Percentiles rank a stretch among this genome's conserved stretches.
phyloP scores from a whole-genome alignment of 1,140 invertebrate species.

The Macrotrachela quadricornifera region DNA sequence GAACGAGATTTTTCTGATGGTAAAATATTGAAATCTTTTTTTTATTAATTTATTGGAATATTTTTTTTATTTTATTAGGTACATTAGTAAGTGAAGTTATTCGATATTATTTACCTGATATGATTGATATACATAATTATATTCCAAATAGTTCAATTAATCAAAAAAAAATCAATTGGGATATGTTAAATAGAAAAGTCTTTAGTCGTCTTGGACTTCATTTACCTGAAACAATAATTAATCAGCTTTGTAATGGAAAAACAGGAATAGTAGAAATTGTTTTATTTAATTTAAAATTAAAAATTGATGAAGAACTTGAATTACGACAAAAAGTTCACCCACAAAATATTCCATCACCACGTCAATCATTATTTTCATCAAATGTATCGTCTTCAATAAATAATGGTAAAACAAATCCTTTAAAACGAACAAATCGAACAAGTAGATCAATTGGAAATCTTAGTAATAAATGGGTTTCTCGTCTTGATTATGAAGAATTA shows the following conservation, averaged over 20 bases:
- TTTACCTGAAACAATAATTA: slow-evolving; percentile 6
- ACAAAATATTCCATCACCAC: too few species aligned
- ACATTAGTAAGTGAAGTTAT: slow-evolving; percentile 26
- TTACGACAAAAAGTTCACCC: too few species aligned
- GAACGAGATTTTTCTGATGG: slow-evolving; percentile 30
- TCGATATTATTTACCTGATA: slow-evolving; percentile 21
- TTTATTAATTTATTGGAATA: too few species aligned
- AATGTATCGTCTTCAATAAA: too few species aligned
- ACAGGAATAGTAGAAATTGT: slow-evolving; percentile 5
- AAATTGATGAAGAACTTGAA: slow-evolving; percentile 18
- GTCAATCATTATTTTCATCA: too few species aligned
- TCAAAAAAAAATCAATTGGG: slow-evolving; percentile 27
- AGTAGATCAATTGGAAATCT: too few species aligned
- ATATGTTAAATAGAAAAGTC: slow-evolving; percentile 18
- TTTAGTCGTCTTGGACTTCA: slow-evolving; percentile 1
- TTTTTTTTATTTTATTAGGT: too few species aligned
- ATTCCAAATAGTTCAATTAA: slow-evolving; percentile 14
- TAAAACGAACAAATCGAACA: too few species aligned
- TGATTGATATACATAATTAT: slow-evolving; percentile 27
- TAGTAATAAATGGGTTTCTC: slow-evolving; percentile 8
- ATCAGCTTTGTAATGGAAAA: slow-evolving; percentile 1
- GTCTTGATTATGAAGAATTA: slow-evolving; percentile 19
- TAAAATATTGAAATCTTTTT: slow-evolving; percentile 1
- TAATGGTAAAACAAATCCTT: too few species aligned
- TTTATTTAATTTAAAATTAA: slow-evolving; percentile 19